A percentile compares a stretch with the other conserved stretches of the same genome.
These are phyloP conservation scores for Sinocyclocheilus maitianheensis DNA, from an alignment of 2,113 vertebrate genomes.

Conservation along the genomic window DNA sequence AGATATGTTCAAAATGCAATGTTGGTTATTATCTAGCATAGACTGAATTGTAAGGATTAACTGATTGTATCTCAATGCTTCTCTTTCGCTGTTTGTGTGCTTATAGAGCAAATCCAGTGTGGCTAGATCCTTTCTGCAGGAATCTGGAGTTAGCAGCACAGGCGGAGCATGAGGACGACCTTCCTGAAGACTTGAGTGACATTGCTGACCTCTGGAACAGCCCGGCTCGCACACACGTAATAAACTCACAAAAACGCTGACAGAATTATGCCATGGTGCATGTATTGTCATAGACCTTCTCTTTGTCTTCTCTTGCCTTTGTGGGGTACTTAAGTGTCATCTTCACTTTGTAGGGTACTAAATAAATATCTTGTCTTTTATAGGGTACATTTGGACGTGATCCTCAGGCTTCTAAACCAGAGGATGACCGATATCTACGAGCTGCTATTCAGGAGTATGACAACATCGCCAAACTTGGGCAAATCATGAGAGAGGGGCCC, in stretches of 20 bases:
- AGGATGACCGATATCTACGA: constrained; percentile 91
- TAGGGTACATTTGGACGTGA: constrained; percentile 97
- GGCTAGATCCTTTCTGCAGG: constrained; percentile 97
- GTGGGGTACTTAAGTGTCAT: not conserved
- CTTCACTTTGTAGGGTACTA: not conserved
- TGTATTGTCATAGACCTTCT: not conserved
- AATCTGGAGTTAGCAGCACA: constrained; percentile 94
- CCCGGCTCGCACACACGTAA: constrained; percentile 94
- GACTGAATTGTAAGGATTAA: not conserved
- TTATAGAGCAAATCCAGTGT: constrained; percentile 94
- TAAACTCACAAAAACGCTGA: constrained; percentile 44
- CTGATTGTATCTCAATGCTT: not conserved
- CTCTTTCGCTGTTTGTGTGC: constrained; percentile 20
- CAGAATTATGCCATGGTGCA: not conserved
- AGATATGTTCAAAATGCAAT: not conserved
- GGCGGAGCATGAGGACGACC: constrained; percentile 92
- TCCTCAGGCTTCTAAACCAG: constrained; percentile 87
- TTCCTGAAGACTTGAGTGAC: constrained; percentile 95
- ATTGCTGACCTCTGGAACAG: constrained; percentile 97
- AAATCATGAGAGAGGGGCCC: constrained; percentile 97
- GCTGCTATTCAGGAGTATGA: constrained; percentile 98
- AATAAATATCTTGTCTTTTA: not conserved
- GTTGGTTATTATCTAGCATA: not conserved
- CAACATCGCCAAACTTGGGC: constrained; percentile 96
- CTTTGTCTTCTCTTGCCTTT: not conserved